These are phyloP conservation scores for Tursiops truncatus DNA, from an alignment of 2,113 vertebrate genomes.

Conservation along the genomic window DNA sequence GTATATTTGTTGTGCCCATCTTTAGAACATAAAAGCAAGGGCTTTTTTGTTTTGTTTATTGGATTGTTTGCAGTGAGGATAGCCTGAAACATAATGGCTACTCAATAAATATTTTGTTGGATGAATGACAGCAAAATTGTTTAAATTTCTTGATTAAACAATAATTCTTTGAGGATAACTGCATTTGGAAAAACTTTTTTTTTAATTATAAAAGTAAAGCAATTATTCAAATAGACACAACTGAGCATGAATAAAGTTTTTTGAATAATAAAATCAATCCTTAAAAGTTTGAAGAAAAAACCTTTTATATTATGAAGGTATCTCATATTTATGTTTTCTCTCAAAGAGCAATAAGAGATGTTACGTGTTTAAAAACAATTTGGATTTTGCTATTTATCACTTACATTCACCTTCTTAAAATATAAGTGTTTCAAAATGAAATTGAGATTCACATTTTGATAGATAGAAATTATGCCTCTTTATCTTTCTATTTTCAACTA, in stretches of 20 bases:
- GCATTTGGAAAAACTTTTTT: background rate
- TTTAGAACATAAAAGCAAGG: background rate
- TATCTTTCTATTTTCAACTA: conserved; percentile 23
- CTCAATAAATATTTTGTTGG: background rate
- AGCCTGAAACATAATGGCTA: background rate
- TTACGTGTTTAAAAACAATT: background rate
- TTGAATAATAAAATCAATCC: background rate
- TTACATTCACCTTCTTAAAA: conserved; percentile 11
- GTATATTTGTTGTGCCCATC: background rate
- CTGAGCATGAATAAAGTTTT: background rate
- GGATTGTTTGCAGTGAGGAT: background rate
- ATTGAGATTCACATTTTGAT: background rate
- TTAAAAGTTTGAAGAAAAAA: conserved; percentile 13
- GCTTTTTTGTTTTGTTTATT: background rate
- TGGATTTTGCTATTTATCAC: conserved; percentile 4
- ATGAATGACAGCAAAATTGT: background rate
- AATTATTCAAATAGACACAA: conserved; percentile 11
- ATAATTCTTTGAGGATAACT: background rate
- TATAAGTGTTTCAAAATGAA: background rate
- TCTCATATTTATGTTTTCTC: background rate
- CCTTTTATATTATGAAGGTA: background rate
- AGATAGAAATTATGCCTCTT: background rate
- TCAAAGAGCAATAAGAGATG: background rate
- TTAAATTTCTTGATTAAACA: conserved; percentile 16
- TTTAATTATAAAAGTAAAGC: background rate